Base-by-base conservation (phyloP, 2,113 vertebrate genomes). In the Nesoenas mayeri region DNA sequence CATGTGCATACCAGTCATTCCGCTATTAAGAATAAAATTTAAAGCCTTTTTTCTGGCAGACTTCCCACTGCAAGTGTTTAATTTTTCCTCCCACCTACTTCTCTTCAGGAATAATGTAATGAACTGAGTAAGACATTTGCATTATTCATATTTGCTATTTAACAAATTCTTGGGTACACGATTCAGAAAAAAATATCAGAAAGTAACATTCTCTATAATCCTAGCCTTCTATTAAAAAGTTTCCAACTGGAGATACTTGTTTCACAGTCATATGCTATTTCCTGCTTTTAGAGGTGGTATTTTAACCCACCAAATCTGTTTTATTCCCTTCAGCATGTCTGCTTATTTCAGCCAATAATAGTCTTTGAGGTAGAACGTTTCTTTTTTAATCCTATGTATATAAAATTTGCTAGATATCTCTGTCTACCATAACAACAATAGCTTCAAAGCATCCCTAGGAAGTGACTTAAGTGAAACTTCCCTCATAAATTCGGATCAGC, bases 31-130 rank as follows among this genome's bases (percentile, higher is more conserved):
- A 91, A 91, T 58, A 79, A 88, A 84, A 89, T 88, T 5, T 87
- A 86, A 93, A 93, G 77, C 40, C 67, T 86, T 94, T 87, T 91
- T 88, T 73, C 81, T 96, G 86, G 92, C 73, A 92, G 65, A 75
- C 61, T 88, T 93, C 65, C 74, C 73, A 15, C 69, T 86, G 65
- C 84, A 95, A 96, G 65, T 72, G 42, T 87, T 96, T 95, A 81
- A 92, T 93, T 96, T 97, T 88, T 91, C 85, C 90, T 93, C 96
- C 95, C 92, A 96, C 95, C 72, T 89, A 73, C 83, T 93, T 93
- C 85, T 95, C 83, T 54, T 95, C 83, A 94, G 50, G 77, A 97
- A 91, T 93, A 96, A 92, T 94, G 73, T 87, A 91, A 75, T 75
- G 69, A 94, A 95, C 88, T 81, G 72, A 95, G 75, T 67, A 93